A percentile compares a stretch with the other conserved stretches of the same genome.
phyloP scores from a whole-genome alignment of 2,888 invertebrate genomes.

The Orthonychiurus folsomi region DNA sequence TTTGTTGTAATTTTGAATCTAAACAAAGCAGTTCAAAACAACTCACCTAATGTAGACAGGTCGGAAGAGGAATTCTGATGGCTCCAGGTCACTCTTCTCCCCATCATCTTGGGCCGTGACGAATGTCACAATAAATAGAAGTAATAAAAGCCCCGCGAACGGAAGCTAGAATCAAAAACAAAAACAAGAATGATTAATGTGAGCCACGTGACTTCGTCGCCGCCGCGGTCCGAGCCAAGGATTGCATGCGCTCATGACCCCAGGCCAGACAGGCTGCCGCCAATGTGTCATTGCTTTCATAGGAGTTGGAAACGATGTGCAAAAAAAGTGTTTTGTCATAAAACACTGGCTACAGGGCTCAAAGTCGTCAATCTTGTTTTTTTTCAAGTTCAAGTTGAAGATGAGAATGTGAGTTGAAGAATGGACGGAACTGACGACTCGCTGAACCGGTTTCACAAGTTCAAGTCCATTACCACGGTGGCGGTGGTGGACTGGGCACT shows the following conservation, averaged over 20 bases:
- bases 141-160: conserved; percentile 31
- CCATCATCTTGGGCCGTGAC: conserved; percentile 36
- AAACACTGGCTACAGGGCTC: too few relatives aligned
- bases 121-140: conserved; percentile 31
- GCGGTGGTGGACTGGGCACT: too few relatives aligned
- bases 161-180: conserved; percentile 27
- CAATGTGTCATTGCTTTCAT: too few relatives aligned
- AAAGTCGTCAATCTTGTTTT: too few relatives aligned
- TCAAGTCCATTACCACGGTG: conserved; percentile 33
- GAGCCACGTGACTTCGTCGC: too few relatives aligned
- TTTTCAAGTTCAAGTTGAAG: neutral
- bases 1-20: too few relatives aligned
- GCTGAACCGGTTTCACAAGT: conserved; percentile 37
- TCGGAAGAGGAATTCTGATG: conserved; percentile 40
- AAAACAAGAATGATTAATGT: conserved; percentile 16
- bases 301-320: too few relatives aligned
- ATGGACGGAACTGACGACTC: conserved; percentile 11
- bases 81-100: conserved; percentile 38
- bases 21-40: too few relatives aligned
- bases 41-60: conserved; percentile 39
- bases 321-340: too few relatives aligned
- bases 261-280: too few relatives aligned
- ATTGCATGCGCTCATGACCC: too few relatives aligned
- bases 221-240: too few relatives aligned
- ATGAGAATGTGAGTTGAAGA: neutral